Evolutionary conservation across 2,888 invertebrate species (phyloP).

Genomic region (Callimorpha dominula): DNA sequence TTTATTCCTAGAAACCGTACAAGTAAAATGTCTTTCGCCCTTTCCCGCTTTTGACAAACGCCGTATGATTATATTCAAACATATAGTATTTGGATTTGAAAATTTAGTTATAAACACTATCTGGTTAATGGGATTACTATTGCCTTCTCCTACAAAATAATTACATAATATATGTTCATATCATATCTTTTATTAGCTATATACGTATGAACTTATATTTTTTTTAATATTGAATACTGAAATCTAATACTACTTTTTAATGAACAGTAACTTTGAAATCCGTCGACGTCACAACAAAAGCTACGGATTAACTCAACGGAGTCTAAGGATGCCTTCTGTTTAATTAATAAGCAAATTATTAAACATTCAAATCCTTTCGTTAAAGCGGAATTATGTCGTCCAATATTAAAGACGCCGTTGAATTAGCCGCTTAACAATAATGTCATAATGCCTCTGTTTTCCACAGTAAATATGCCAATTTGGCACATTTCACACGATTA

Average conservation of each 20-base stretch:
- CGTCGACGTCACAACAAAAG: conserved; percentile 29
- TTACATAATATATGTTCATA: background rate
- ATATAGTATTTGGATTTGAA: too few relatives aligned
- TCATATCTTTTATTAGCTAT: background rate
- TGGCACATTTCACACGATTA: background rate
- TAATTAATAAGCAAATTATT: conserved; percentile 61
- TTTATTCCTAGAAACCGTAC: conserved; percentile 29
- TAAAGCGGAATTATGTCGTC: conserved; percentile 40
- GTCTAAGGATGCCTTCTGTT: conserved; percentile 37
- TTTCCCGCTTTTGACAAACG: background rate
- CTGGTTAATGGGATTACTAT: too few relatives aligned
- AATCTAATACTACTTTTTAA: conserved; percentile 31
- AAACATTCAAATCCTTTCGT: conserved; percentile 48
- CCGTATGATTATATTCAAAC: too few relatives aligned
- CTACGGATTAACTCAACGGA: conserved; percentile 36
- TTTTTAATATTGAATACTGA: conserved; percentile 13
- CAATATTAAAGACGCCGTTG: conserved; percentile 43
- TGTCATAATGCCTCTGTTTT: conserved; percentile 29
- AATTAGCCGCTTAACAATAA: conserved; percentile 35
- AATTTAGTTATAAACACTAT: too few relatives aligned
- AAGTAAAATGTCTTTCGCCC: background rate
- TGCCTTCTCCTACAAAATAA: too few relatives aligned
- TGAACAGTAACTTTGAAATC: conserved; percentile 29
- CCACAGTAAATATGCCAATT: background rate
- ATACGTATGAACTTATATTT: too few relatives aligned